phyloP scores from a whole-genome alignment of 2,113 vertebrate species.

The Centrocercus urophasianus region DNA sequence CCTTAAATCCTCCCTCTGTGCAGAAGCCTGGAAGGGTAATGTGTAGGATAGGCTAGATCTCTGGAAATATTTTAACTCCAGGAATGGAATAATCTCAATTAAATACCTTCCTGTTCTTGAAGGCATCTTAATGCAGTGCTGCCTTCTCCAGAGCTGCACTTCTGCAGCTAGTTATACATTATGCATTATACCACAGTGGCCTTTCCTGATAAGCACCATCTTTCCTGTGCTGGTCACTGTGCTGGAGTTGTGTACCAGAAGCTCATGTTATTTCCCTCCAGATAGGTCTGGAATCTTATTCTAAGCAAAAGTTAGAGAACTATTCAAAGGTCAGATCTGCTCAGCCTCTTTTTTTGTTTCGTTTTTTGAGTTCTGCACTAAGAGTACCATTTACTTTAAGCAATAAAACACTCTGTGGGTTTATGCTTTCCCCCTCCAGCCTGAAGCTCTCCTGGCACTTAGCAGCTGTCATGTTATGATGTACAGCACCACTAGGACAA shows the following conservation, averaged over 20 bases:
- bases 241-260: not conserved
- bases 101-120: not conserved
- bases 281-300: not conserved
- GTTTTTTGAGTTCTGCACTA: not conserved
- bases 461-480: not conserved
- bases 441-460: not conserved
- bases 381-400: not conserved
- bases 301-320: not conserved
- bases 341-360: not conserved
- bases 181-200: not conserved
- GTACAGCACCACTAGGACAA: not conserved
- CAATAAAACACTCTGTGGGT: slow-evolving; percentile 1
- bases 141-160: not conserved
- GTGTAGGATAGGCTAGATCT: not conserved
- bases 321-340: not conserved
- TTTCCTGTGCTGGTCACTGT: not conserved
- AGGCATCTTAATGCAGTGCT: not conserved
- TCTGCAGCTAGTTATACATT: not conserved
- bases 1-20: not conserved
- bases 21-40: not conserved
- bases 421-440: not conserved
- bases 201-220: not conserved
- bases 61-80: not conserved
- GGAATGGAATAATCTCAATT: not conserved
- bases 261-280: not conserved